Base-by-base conservation (phyloP, 30 jellyfish, hydroid and myxozoan genomes). In the Aurelia aurita complex sp. Pacific region DNA sequence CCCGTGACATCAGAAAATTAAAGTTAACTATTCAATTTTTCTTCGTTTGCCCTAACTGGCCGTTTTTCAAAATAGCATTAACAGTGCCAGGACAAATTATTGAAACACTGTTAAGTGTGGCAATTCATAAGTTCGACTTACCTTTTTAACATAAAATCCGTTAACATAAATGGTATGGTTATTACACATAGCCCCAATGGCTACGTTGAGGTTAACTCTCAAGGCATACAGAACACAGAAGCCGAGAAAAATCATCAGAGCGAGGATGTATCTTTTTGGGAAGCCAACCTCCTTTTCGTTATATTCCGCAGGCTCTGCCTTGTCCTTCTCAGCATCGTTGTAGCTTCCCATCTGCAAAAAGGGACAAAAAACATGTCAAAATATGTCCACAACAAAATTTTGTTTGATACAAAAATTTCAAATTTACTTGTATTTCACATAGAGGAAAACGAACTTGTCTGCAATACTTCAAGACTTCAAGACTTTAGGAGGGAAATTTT, bases 121-220 rank as follows among this genome's bases (percentile, higher is more conserved):
- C 12, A 43, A 7, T 43, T 43, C 1, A 5, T 43, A 43, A 43
- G 12, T 6, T 43, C 11, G 14, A 18, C 90, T 19, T 43, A 90
- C 98, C 93, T 94, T 94, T 54, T 94, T 88, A 54, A 94, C 96
- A 64, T 94, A 88, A 50, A 94, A 94, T 18, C 98, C 98, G 71
- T 94, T 94, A 64, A 87, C 98, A 73, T 88, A 88, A 18, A 88
- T 84, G 5, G 99, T 94, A 73, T 89, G 97, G 73, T 94, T 94
- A 69, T 94, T 94, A 81, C 97, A 89, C 99, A 94, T 94, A 1
- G 97, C 99, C 19, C 99, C 99, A 61, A 94, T 94, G 71, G 99
- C 99, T 10, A 94, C 97, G 69, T 94, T 94, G 6, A 94, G 87
- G 70, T 94, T 94, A 14, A 94, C 99, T 64, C 99, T 71, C 86